A percentile compares a stretch with the other conserved stretches of the same genome.
Evolutionary conservation across 2,797 vertebrate genomes (phyloP).

Genomic region (Liparis tanakae): DNA sequence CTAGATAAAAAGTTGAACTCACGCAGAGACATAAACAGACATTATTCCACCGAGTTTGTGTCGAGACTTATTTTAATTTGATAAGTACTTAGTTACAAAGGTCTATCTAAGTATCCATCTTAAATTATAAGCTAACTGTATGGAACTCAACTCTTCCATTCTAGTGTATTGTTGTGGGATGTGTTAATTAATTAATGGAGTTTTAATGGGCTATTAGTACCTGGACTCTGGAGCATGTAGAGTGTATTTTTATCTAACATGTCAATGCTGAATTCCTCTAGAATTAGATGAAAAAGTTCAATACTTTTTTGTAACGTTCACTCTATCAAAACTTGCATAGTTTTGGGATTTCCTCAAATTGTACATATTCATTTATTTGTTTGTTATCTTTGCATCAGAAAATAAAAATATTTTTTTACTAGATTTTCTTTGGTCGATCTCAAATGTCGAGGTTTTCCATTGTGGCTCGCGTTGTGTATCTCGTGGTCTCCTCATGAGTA

Average conservation of each 20-base stretch:
- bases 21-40: not conserved
- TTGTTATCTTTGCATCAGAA: not conserved
- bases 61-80: not conserved
- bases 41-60: not conserved
- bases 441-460: not conserved
- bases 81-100: not conserved
- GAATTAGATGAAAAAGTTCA: not conserved
- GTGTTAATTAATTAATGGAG: constrained; percentile 4
- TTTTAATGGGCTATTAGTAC: constrained; percentile 9
- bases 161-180: not conserved
- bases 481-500: constrained; percentile 4
- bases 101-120: not conserved
- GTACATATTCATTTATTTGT: not conserved
- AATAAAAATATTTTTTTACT: not conserved
- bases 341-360: not conserved
- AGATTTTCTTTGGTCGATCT: not conserved
- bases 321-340: not conserved
- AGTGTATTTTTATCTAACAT: constrained; percentile 7
- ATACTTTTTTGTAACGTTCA: not conserved
- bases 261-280: not conserved
- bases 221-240: not conserved
- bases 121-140: not conserved
- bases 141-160: not conserved
- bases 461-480: not conserved
- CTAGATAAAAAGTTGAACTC: not conserved